A percentile compares a stretch with the other conserved stretches of the same genome.
Evolutionary conservation across 2,797 vertebrate species (phyloP).

Genomic region (Myiotriccus ornatus): DNA sequence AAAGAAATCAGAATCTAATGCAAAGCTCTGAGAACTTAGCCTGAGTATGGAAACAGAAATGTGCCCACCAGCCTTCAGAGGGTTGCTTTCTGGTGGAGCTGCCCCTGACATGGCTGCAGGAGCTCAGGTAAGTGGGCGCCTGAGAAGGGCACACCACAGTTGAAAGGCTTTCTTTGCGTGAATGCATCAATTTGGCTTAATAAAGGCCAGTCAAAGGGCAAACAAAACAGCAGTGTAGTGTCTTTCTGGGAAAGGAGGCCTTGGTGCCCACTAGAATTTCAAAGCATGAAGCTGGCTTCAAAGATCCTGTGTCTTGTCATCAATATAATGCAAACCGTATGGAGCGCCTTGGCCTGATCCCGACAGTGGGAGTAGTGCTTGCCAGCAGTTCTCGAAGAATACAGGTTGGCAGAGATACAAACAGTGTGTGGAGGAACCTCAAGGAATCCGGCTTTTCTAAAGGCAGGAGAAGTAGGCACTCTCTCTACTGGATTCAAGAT

Average conservation of each 20-base stretch:
- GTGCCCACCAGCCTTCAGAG: not conserved
- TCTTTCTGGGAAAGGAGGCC: not conserved
- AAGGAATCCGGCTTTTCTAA: constrained; percentile 2
- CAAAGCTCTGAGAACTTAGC: not conserved
- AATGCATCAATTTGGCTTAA: not conserved
- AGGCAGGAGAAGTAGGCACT: not conserved
- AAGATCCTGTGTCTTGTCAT: not conserved
- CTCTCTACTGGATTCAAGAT: not conserved
- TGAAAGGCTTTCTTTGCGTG: not conserved
- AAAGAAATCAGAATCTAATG: not conserved
- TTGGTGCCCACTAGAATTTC: not conserved
- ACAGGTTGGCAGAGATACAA: not conserved
- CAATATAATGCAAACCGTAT: not conserved
- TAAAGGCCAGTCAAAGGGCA: not conserved
- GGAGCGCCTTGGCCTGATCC: not conserved
- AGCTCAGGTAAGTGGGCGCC: not conserved
- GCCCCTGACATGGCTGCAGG: rapidly evolving
- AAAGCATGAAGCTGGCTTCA: not conserved
- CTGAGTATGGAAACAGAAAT: not conserved
- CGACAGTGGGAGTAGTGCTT: not conserved
- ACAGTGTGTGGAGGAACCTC: not conserved
- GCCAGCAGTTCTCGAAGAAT: not conserved
- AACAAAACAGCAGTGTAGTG: not conserved
- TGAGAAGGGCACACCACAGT: not conserved
- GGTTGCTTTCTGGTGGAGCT: not conserved